Percentiles rank a stretch among this genome's conserved stretches.
Conservation (phyloP, 2,797 vertebrate species). For the Rhinogobio ventralis region DNA sequence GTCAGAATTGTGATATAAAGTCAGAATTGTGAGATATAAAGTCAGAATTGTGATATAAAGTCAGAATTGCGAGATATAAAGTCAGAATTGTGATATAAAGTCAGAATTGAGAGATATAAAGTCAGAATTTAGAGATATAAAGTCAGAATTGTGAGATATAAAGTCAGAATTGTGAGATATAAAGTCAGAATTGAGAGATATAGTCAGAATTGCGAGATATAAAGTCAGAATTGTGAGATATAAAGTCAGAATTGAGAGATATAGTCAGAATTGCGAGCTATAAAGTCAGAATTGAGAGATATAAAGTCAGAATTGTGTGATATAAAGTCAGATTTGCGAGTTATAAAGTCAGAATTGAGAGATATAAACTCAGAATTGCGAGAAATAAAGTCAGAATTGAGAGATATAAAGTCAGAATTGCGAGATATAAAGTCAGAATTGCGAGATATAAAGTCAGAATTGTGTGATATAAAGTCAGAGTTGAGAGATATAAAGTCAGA, state of each 20-base stretch:
- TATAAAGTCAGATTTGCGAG: neutral
- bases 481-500: neutral
- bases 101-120: no score
- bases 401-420: no score
- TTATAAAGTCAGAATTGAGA: neutral
- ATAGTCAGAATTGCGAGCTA: no score
- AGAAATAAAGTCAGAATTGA: rapidly evolving
- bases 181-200: neutral
- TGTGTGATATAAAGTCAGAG: rapidly evolving
- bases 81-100: no score
- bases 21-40: no score
- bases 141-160: rapidly evolving
- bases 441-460: rapidly evolving
- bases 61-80: neutral
- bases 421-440: no score
- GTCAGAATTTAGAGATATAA: rapidly evolving
- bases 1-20: rapidly evolving
- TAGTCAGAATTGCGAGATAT: neutral
- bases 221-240: no score
- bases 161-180: neutral
- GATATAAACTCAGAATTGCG: no score
- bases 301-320: neutral
- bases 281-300: neutral
- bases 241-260: no score
- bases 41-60: neutral